Percentiles rank a stretch among this genome's conserved stretches.
These are phyloP conservation scores for Peromyscus polionotus DNA, from an alignment of 2,113 vertebrate species.

Conservation along the genomic window DNA sequence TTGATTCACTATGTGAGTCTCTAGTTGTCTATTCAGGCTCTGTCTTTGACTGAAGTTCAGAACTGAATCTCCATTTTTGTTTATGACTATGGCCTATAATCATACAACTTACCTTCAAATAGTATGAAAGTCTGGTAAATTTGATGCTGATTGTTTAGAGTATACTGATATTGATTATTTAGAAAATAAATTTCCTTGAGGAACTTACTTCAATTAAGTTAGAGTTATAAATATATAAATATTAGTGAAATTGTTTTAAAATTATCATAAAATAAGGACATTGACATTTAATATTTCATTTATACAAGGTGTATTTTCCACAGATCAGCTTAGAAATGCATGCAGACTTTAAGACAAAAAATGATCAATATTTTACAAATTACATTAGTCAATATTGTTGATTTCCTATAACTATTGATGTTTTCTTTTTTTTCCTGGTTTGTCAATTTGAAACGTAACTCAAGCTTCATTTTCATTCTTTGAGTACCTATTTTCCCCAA, in stretches of 20 bases:
- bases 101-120: neutral
- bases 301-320: slow-evolving; percentile 9
- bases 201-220: neutral
- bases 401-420: neutral
- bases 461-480: slow-evolving; percentile 37
- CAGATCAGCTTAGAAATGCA: slow-evolving; percentile 30
- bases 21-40: neutral
- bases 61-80: neutral
- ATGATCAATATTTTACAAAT: slow-evolving; percentile 34
- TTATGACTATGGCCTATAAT: neutral
- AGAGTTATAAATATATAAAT: slow-evolving; percentile 42
- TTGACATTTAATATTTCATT: slow-evolving; percentile 37
- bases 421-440: neutral
- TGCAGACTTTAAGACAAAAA: slow-evolving; percentile 44
- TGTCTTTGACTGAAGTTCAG: neutral
- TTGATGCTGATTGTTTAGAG: neutral
- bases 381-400: slow-evolving; percentile 53
- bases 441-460: slow-evolving; percentile 51
- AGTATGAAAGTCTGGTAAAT: too few species aligned
- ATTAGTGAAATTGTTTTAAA: slow-evolving; percentile 7
- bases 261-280: slow-evolving; percentile 52
- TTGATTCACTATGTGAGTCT: neutral
- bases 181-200: neutral
- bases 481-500: neutral
- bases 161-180: neutral